Evolutionary conservation across 2,888 invertebrate genomes (phyloP), one percentile per base, ranked within the genome.

Genomic region (Pogonocherus hispidulus): DNA sequence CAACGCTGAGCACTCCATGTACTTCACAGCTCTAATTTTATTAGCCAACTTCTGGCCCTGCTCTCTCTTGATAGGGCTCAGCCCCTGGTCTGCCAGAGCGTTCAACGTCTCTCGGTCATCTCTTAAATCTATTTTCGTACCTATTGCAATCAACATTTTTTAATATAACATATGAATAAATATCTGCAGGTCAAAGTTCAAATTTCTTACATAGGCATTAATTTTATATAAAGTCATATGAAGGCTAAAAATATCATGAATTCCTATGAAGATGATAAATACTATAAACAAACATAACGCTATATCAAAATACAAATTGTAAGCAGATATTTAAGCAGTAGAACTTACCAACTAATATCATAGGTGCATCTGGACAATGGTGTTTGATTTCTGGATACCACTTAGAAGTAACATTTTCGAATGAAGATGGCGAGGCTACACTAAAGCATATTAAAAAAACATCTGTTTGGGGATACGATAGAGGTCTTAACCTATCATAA

Each of bases 301-400:
- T 5, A 27, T 8, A 8, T 27, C n/a, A n/a, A n/a, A n/a, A n/a
- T n/a, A n/a, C n/a, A n/a, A n/a, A n/a, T n/a, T n/a, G n/a, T 23
- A 6, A 4, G 8, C 1, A 11, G 11, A 32, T 32, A 32, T 3
- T 32, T 37, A 22, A 44, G 22, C 59, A n/a, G n/a, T n/a, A n/a
- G n/a, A n/a, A 72, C 92, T 88, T 86, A 95, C 98, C 98, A 86
- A 99, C 98, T 87, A 99, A 91, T 85, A 99, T 95, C 86, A 99
- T 97, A 71, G 99, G 99, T 76, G 98, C 98, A 89, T 99, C 98
- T 72, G 99, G 98, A 89, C 99, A 99, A 86, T 99, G 99, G 87
- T 99, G 99, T 88, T 98, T 97, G 81, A 99, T 98, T 91, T 99
- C 99, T 76, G 99, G 99, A 87, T 97, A 97, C 99, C 99, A 99